phyloP scores from a whole-genome alignment of 2,888 invertebrate genomes.

The Mythimna loreyi region DNA sequence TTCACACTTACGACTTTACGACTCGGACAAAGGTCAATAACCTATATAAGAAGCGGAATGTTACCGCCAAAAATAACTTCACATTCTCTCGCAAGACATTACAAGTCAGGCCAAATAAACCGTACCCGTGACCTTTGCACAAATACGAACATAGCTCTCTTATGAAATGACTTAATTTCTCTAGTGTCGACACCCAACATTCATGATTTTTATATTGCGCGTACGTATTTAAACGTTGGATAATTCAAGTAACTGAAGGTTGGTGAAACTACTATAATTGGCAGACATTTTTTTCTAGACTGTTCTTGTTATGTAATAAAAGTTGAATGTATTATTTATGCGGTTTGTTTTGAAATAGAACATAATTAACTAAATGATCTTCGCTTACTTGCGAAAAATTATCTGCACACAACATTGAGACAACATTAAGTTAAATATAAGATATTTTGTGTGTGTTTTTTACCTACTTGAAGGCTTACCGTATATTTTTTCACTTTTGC shows the following conservation, averaged over 20 bases:
- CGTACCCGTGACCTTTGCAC: slow-evolving; percentile 51
- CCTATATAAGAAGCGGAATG: slow-evolving; percentile 2
- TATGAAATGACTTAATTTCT: slow-evolving; percentile 46
- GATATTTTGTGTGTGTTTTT: too few relatives aligned
- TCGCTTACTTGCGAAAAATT: neutral
- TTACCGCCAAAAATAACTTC: slow-evolving; percentile 2
- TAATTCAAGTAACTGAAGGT: slow-evolving; percentile 46
- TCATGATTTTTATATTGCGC: slow-evolving; percentile 43
- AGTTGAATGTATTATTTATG: neutral
- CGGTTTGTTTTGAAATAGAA: neutral
- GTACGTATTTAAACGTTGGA: slow-evolving; percentile 38
- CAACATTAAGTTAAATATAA: neutral
- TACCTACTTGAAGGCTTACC: too few relatives aligned
- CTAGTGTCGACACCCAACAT: slow-evolving; percentile 37
- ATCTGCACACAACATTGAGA: neutral
- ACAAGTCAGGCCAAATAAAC: slow-evolving; percentile 31
- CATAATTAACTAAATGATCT: slow-evolving; percentile 10
- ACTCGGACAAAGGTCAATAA: slow-evolving; percentile 8
- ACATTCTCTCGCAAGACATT: slow-evolving; percentile 25
- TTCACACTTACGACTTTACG: neutral
- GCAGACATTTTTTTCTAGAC: slow-evolving; percentile 18
- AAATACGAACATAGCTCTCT: slow-evolving; percentile 5
- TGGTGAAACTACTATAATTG: slow-evolving; percentile 44
- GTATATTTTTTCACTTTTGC: too few relatives aligned
- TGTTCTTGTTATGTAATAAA: slow-evolving; percentile 26